phyloP scores from a whole-genome alignment of 2,113 vertebrate genomes.

The Aphyosemion australe region DNA sequence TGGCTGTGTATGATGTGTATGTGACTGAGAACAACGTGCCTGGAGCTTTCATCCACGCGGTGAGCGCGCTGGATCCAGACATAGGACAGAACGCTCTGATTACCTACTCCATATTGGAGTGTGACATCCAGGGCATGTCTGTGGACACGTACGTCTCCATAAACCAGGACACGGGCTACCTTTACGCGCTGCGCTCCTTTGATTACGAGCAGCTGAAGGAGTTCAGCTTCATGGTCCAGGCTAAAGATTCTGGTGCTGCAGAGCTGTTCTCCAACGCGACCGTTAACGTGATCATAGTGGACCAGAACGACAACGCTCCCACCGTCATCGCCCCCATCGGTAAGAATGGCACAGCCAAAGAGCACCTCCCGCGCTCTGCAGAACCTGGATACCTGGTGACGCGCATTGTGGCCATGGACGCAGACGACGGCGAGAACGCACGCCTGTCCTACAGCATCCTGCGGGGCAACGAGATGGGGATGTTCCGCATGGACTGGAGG shows the following conservation, averaged over 20 bases:
- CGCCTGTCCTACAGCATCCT: constrained; percentile 94
- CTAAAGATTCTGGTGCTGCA: constrained; percentile 86
- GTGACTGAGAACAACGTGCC: constrained; percentile 98
- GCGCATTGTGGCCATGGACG: constrained; percentile 92
- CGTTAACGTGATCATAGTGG: constrained; percentile 90
- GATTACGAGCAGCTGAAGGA: constrained; percentile 97
- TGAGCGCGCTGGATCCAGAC: constrained; percentile 91
- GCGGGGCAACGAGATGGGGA: constrained; percentile 92
- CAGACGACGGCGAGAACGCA: constrained; percentile 95
- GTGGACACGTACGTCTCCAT: constrained; percentile 97
- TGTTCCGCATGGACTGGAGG: constrained; percentile 98
- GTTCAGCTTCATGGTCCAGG: constrained; percentile 93
- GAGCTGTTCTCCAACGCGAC: constrained; percentile 89
- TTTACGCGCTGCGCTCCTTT: constrained; percentile 96
- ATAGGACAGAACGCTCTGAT: constrained; percentile 91
- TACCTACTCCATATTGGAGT: constrained; percentile 94
- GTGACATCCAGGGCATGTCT: constrained; percentile 96
- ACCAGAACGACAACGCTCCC: constrained; percentile 96
- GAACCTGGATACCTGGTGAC: constrained; percentile 95
- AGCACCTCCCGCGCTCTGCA: constrained; percentile 90
- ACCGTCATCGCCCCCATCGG: constrained; percentile 79
- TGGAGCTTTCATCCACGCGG: constrained; percentile 94
- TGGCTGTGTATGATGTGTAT: constrained; percentile 91
- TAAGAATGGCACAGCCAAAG: constrained; percentile 87
- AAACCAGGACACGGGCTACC: constrained; percentile 95